phyloP scores from a whole-genome alignment of 2,113 vertebrate species.

The Chloropsis hardwickii region DNA sequence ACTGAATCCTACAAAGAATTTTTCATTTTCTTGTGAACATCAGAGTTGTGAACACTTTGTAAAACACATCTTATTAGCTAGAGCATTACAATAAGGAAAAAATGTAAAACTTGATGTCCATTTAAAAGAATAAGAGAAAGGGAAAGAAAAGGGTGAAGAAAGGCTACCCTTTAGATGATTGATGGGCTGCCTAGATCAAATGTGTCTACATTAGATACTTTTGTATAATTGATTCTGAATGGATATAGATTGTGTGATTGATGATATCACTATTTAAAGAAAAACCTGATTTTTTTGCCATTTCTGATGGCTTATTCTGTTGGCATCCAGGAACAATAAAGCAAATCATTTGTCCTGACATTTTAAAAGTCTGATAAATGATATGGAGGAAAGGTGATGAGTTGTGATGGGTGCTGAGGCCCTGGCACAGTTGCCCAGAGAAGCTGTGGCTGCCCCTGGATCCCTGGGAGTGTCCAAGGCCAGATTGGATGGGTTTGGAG shows the following conservation, averaged over 20 bases:
- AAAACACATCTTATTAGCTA: not conserved
- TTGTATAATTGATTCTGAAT: slow-evolving; percentile 84
- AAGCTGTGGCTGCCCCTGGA: not conserved
- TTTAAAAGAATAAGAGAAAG: slow-evolving; percentile 58
- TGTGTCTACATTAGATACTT: slow-evolving; percentile 77
- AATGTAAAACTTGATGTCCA: slow-evolving; percentile 57
- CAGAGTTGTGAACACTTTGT: not conserved
- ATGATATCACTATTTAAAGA: slow-evolving; percentile 72
- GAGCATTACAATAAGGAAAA: slow-evolving; percentile 37
- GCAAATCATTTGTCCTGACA: slow-evolving; percentile 51
- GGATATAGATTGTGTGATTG: slow-evolving; percentile 82
- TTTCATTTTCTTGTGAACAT: not conserved
- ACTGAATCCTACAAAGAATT: not conserved
- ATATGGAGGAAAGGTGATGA: not conserved
- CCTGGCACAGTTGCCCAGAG: not conserved
- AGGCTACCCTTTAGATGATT: slow-evolving; percentile 78
- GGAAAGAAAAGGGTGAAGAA: slow-evolving; percentile 18
- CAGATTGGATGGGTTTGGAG: not conserved
- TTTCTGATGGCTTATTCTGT: slow-evolving; percentile 63
- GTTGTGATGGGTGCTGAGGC: not conserved
- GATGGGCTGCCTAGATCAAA: slow-evolving; percentile 75
- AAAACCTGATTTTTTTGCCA: slow-evolving; percentile 73
- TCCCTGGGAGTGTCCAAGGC: not conserved
- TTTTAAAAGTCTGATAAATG: slow-evolving; percentile 63
- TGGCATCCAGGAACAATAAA: slow-evolving; percentile 73